Evolutionary conservation across 1,140 invertebrate species (phyloP).

Genomic region (Diploscapter pachys): DNA sequence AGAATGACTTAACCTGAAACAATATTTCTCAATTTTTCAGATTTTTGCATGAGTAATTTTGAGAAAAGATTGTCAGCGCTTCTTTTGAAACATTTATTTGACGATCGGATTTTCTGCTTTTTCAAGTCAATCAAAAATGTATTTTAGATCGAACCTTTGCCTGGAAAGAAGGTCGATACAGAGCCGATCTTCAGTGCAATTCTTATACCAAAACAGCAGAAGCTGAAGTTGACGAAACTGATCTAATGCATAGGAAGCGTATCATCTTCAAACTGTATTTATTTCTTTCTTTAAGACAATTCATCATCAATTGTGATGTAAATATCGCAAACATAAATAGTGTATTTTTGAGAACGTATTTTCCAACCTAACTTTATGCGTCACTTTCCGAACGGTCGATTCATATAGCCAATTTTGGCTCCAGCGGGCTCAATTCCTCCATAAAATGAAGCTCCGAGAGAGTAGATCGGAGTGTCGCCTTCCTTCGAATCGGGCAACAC

Average conservation of each 20-base stretch:
- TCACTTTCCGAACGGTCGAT: conserved; percentile 36
- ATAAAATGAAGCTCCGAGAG: conserved; percentile 38
- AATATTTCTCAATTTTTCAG: too few relatives aligned
- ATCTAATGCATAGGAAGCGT: too few relatives aligned
- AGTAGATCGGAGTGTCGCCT: conserved; percentile 43
- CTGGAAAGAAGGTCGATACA: not conserved
- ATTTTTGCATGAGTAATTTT: too few relatives aligned
- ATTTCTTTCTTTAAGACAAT: too few relatives aligned
- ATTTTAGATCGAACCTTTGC: not conserved
- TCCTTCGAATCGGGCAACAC: conserved; percentile 41
- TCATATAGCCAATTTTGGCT: conserved; percentile 42
- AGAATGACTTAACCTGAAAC: too few relatives aligned
- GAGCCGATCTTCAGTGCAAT: not conserved
- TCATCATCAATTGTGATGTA: too few relatives aligned
- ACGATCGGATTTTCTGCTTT: not conserved
- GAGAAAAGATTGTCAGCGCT: too few relatives aligned
- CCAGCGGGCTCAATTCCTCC: conserved; percentile 44
- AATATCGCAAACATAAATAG: too few relatives aligned
- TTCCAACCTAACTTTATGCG: too few relatives aligned
- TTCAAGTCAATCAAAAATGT: too few relatives aligned
- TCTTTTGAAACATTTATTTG: not conserved
- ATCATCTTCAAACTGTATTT: too few relatives aligned
- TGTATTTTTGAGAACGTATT: too few relatives aligned
- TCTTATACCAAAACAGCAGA: not conserved
- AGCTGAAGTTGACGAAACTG: not conserved